A percentile compares a stretch with the other conserved stretches of the same genome.
Conservation (phyloP, 2,797 vertebrate species). For the Cynodonichthys magdalenae region DNA sequence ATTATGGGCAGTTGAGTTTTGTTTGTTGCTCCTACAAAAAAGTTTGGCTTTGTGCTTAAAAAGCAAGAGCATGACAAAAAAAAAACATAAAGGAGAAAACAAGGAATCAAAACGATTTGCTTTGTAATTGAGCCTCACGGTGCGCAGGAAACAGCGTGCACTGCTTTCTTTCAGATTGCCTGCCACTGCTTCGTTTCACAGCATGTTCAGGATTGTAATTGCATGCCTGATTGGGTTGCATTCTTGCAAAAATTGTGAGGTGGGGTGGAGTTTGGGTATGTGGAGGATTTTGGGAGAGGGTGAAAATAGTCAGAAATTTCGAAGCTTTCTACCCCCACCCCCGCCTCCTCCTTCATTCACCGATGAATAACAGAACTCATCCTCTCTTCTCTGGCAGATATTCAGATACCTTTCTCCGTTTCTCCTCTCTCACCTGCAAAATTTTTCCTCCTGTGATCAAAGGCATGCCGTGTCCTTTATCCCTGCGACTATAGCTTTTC, state of each 20-base stretch:
- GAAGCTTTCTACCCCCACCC: slow-evolving; percentile 3
- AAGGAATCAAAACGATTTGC: slow-evolving; percentile 43
- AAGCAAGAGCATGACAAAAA: neutral
- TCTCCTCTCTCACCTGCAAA: slow-evolving; percentile 63
- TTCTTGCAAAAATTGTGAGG: slow-evolving; percentile 28
- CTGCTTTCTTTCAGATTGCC: slow-evolving; percentile 55
- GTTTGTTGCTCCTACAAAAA: neutral
- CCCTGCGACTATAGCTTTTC: slow-evolving; percentile 57
- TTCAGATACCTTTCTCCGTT: slow-evolving; percentile 64
- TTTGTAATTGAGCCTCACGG: slow-evolving; percentile 56
- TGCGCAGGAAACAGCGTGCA: slow-evolving; percentile 44
- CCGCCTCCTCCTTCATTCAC: neutral
- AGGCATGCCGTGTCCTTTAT: slow-evolving; percentile 69
- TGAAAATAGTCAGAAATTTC: slow-evolving; percentile 47
- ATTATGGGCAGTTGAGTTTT: slow-evolving; percentile 20
- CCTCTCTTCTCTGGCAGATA: slow-evolving; percentile 58
- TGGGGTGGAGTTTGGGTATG: slow-evolving; percentile 1
- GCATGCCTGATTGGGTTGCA: slow-evolving; percentile 65
- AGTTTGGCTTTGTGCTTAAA: slow-evolving; percentile 23
- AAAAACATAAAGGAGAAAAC: slow-evolving; percentile 10
- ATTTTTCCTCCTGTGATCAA: slow-evolving; percentile 70
- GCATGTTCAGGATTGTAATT: slow-evolving; percentile 67
- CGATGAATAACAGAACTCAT: slow-evolving; percentile 51
- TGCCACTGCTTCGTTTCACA: slow-evolving; percentile 55
- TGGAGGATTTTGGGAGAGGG: slow-evolving; percentile 30